Evolutionary conservation across 2,888 invertebrate species (phyloP).

Genomic region (Agonopterix heracliana): DNA sequence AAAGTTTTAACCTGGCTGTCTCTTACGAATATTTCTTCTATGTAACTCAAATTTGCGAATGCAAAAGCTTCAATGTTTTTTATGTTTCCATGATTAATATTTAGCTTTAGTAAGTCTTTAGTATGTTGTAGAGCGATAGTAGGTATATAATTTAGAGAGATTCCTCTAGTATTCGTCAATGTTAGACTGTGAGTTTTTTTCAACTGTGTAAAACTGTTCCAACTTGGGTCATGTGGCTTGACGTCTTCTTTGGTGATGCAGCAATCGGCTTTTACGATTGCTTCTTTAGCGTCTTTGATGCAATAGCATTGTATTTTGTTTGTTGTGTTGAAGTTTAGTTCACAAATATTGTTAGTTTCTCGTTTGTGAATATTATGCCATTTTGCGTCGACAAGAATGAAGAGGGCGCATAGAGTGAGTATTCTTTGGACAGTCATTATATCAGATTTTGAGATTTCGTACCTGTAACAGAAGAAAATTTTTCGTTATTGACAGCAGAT

Average conservation of each 20-base stretch:
- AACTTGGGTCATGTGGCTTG: conserved; percentile 76
- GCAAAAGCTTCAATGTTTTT: conserved; percentile 80
- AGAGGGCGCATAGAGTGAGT: conserved; percentile 31
- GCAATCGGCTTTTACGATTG: conserved; percentile 81
- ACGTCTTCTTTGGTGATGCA: conserved; percentile 78
- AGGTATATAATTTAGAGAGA: conserved; percentile 80
- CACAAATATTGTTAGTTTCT: conserved; percentile 41
- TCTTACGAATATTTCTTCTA: conserved; percentile 80
- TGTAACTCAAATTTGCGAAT: conserved; percentile 81
- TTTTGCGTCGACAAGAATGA: conserved; percentile 40
- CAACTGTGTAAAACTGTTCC: conserved; percentile 80
- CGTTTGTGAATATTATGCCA: conserved; percentile 38
- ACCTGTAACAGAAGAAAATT: conserved; percentile 37
- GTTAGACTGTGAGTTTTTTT: conserved; percentile 78
- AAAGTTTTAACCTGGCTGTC: conserved; percentile 81
- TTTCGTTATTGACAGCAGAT: too few species aligned
- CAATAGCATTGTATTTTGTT: conserved; percentile 59
- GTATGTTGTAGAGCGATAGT: conserved; percentile 78
- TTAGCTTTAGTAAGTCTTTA: conserved; percentile 71
- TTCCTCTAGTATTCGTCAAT: conserved; percentile 79
- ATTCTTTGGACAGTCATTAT: conserved; percentile 47
- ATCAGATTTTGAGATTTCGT: conserved; percentile 12
- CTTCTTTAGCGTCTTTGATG: conserved; percentile 24
- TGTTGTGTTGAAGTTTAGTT: conserved; percentile 41
- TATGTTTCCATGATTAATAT: conserved; percentile 82